Conservation (phyloP, 2,888 invertebrate species). For the Lasioglossum leucozonium region DNA sequence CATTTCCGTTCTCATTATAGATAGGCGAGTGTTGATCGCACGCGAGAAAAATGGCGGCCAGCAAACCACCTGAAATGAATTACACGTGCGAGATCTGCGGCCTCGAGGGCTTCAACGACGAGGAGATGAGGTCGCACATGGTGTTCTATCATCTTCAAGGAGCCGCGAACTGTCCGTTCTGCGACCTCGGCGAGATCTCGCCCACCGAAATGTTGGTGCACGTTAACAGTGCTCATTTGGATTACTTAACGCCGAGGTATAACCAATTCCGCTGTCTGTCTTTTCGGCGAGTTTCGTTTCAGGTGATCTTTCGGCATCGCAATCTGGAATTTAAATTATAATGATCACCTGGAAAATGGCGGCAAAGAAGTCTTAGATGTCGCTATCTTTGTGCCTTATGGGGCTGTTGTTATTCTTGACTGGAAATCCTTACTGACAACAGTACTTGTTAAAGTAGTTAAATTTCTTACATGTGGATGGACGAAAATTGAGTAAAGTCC, state of each 20-base stretch:
- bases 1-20: slow-evolving; percentile 37
- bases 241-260: slow-evolving; percentile 89
- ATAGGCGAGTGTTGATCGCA: slow-evolving; percentile 47
- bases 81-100: slow-evolving; percentile 94
- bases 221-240: slow-evolving; percentile 93
- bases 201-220: slow-evolving; percentile 91
- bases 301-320: background rate
- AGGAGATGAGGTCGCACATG: slow-evolving; percentile 92
- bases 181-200: slow-evolving; percentile 90
- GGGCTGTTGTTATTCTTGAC: slow-evolving; percentile 9
- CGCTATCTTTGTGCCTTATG: slow-evolving; percentile 31
- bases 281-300: background rate
- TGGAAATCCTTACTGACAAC: background rate
- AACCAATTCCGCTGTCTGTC: background rate
- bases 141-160: slow-evolving; percentile 92
- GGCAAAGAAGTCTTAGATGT: slow-evolving; percentile 52
- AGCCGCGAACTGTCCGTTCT: slow-evolving; percentile 92
- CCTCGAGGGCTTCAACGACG: slow-evolving; percentile 91
- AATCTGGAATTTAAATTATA: slow-evolving; percentile 35
- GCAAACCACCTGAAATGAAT: slow-evolving; percentile 86
- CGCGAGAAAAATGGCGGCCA: slow-evolving; percentile 83
- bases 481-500: background rate
- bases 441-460: background rate
- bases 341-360: slow-evolving; percentile 33
- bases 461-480: background rate